Evolutionary conservation across 2,888 invertebrate genomes (phyloP).

Genomic region (Gastrophysa polygoni): DNA sequence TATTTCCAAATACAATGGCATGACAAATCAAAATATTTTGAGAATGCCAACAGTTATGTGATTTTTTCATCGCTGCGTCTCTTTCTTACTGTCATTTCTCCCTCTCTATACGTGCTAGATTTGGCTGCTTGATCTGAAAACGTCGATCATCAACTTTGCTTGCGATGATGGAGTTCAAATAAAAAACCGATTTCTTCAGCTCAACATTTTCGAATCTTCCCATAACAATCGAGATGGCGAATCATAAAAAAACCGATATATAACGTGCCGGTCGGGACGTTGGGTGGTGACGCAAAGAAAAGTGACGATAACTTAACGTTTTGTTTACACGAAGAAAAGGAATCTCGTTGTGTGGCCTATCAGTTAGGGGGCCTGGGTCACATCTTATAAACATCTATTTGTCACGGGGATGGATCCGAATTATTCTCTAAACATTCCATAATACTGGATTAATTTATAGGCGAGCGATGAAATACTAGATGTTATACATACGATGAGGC

Average conservation of each 20-base stretch:
- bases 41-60: too few species aligned
- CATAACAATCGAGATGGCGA: not conserved
- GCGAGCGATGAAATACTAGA: constrained; percentile 23
- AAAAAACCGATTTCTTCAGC: too few species aligned
- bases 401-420: constrained; percentile 17
- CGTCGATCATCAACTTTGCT: too few species aligned
- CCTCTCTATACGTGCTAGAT: too few species aligned
- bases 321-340: constrained; percentile 52
- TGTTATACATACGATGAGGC: constrained; percentile 7
- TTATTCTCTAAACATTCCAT: constrained; percentile 27
- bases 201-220: not conserved
- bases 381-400: constrained; percentile 19
- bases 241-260: not conserved
- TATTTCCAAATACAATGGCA: too few species aligned
- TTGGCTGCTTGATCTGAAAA: too few species aligned
- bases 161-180: too few species aligned
- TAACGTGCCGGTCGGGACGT: not conserved
- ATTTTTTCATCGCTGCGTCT: too few species aligned
- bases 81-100: too few species aligned
- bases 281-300: constrained; percentile 18
- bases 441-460: constrained; percentile 27
- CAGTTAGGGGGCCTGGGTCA: constrained; percentile 22
- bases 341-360: constrained; percentile 50
- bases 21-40: too few species aligned
- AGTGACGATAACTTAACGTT: constrained; percentile 54